Conservation (phyloP, 2,797 vertebrate species). For the Hafferia zeledoni region DNA sequence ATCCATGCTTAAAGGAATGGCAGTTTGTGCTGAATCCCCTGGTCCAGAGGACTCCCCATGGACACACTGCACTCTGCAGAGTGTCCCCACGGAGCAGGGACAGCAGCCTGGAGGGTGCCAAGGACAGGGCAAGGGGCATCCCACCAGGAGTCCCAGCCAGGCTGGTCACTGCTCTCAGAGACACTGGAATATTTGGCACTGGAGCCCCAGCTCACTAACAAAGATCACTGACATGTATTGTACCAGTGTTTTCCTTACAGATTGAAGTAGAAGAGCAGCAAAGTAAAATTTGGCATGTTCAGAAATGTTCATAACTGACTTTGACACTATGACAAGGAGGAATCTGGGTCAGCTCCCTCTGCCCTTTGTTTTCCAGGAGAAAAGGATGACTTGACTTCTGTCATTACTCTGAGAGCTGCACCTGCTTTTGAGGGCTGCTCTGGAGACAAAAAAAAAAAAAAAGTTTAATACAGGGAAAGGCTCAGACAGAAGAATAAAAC, state of each 20-base stretch:
- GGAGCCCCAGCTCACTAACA: background rate
- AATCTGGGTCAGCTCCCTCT: background rate
- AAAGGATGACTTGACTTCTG: background rate
- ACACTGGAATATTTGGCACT: background rate
- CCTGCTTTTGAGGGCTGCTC: background rate
- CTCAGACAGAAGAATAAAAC: background rate
- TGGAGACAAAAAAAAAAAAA: background rate
- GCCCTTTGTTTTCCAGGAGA: background rate
- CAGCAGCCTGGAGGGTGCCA: background rate
- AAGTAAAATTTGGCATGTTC: background rate
- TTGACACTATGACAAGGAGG: background rate
- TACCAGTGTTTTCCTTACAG: background rate
- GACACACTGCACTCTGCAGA: background rate
- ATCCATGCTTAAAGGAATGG: background rate
- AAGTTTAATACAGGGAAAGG: background rate
- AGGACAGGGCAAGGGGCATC: background rate
- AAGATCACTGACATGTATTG: background rate
- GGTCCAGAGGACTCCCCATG: background rate
- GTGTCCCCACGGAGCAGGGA: background rate
- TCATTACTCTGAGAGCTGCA: background rate
- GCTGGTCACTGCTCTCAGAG: background rate
- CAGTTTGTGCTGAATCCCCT: background rate
- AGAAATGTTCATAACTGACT: background rate
- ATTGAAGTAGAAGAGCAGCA: background rate
- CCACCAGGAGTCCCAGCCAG: background rate